Conservation (phyloP, 2,888 invertebrate species). For the Andrena chrysosceles region DNA sequence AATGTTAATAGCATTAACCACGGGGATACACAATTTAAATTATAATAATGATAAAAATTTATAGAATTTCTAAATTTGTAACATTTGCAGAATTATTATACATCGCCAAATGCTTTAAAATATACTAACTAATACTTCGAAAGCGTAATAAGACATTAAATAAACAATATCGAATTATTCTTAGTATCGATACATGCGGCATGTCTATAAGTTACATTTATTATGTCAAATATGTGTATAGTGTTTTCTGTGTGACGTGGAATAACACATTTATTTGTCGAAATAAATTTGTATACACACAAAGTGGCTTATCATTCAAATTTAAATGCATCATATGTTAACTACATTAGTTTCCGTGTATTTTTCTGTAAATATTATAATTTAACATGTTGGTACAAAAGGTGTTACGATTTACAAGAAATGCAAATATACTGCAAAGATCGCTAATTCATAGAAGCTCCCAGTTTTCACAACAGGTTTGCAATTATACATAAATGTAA, state of each 20-base stretch:
- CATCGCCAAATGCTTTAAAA: no score
- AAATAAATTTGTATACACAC: not conserved
- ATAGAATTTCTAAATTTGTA: not conserved
- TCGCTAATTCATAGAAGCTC: constrained; percentile 22
- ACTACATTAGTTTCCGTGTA: not conserved
- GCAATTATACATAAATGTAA: not conserved
- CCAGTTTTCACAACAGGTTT: constrained; percentile 47
- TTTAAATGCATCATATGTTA: constrained; percentile 3
- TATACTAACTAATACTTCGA: not conserved
- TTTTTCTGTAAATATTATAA: not conserved
- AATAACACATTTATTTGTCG: not conserved
- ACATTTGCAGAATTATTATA: not conserved
- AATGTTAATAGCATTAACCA: not conserved
- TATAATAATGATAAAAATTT: not conserved
- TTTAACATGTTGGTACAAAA: constrained; percentile 45
- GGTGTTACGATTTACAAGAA: constrained; percentile 20
- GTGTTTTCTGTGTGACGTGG: not conserved
- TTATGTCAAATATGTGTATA: not conserved
- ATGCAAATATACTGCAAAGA: constrained; percentile 42
- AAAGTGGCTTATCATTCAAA: not conserved
- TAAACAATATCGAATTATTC: not conserved
- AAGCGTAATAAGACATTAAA: not conserved
- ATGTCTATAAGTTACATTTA: not conserved
- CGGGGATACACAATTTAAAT: not conserved
- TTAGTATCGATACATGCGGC: not conserved